Conservation (phyloP, 2,113 vertebrate genomes). For the Phalacrocorax brasilianus region DNA sequence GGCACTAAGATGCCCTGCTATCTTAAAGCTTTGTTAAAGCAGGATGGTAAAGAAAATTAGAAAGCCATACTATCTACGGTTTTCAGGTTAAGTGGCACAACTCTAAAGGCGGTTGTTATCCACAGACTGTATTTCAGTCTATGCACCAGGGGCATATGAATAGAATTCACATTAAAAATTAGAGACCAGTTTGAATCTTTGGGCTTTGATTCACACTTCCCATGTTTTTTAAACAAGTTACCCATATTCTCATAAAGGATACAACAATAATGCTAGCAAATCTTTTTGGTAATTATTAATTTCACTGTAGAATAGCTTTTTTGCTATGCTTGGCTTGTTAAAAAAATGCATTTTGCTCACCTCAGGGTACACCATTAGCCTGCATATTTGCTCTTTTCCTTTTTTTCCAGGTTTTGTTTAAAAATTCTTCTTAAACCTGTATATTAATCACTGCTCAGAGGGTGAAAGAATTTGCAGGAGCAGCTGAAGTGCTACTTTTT, state of each 20-base stretch:
- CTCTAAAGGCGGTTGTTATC: conserved; percentile 29
- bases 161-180: conserved; percentile 70
- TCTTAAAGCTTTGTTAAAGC: conserved; percentile 54
- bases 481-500: conserved; percentile 32
- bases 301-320: conserved; percentile 64
- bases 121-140: conserved; percentile 48
- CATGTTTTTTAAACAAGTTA: conserved; percentile 64
- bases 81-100: conserved; percentile 52
- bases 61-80: conserved; percentile 33
- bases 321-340: conserved; percentile 61
- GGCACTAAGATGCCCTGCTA: conserved; percentile 36
- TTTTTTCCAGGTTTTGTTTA: conserved; percentile 62
- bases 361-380: conserved; percentile 64
- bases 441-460: conserved; percentile 67
- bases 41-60: conserved; percentile 56
- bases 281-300: conserved; percentile 69
- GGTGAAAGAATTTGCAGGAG: conserved; percentile 48
- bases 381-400: conserved; percentile 54
- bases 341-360: conserved; percentile 61
- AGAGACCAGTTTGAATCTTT: conserved; percentile 58
- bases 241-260: conserved; percentile 58
- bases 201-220: conserved; percentile 63
- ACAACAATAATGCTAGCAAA: conserved; percentile 60
- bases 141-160: conserved; percentile 29
- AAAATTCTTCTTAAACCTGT: conserved; percentile 66